phyloP scores from a whole-genome alignment of 2,888 invertebrate genomes.

The Torymus auratus region DNA sequence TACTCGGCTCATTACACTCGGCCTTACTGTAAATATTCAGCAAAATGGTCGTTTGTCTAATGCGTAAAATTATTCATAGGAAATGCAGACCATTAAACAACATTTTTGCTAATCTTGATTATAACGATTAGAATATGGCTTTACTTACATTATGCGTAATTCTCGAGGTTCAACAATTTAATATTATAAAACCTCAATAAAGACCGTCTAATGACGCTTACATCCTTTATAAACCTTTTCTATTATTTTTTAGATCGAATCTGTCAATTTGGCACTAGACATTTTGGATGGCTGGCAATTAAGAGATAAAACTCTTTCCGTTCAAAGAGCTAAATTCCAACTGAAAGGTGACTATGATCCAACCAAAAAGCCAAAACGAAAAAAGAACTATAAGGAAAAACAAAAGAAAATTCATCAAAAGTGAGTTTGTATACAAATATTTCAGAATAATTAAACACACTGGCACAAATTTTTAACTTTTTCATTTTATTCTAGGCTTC shows the following conservation, averaged over 20 bases:
- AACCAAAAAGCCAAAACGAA: slow-evolving; percentile 91
- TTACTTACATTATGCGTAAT: not conserved
- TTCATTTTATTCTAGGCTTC: slow-evolving; percentile 79
- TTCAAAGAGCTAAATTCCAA: slow-evolving; percentile 95
- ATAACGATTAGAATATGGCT: not conserved
- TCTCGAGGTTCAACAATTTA: too few species aligned
- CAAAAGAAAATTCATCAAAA: slow-evolving; percentile 94
- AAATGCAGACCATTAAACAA: slow-evolving; percentile 54
- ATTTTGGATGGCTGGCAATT: slow-evolving; percentile 92
- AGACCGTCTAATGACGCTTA: slow-evolving; percentile 1
- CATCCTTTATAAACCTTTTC: not conserved
- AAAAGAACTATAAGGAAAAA: slow-evolving; percentile 91
- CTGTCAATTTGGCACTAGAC: slow-evolving; percentile 93
- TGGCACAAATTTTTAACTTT: slow-evolving; percentile 39
- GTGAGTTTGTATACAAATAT: slow-evolving; percentile 73
- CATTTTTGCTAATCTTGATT: slow-evolving; percentile 19
- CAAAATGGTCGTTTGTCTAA: slow-evolving; percentile 36
- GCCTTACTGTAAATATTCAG: slow-evolving; percentile 43
- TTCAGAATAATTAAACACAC: not conserved
- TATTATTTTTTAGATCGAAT: slow-evolving; percentile 83
- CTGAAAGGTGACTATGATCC: slow-evolving; percentile 97
- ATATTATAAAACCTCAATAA: not conserved
- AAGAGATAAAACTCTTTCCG: slow-evolving; percentile 88
- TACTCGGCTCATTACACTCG: slow-evolving; percentile 46
- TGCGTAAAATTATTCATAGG: slow-evolving; percentile 52